phyloP scores from a whole-genome alignment of 2,113 vertebrate genomes.

The Cervus canadensis region DNA sequence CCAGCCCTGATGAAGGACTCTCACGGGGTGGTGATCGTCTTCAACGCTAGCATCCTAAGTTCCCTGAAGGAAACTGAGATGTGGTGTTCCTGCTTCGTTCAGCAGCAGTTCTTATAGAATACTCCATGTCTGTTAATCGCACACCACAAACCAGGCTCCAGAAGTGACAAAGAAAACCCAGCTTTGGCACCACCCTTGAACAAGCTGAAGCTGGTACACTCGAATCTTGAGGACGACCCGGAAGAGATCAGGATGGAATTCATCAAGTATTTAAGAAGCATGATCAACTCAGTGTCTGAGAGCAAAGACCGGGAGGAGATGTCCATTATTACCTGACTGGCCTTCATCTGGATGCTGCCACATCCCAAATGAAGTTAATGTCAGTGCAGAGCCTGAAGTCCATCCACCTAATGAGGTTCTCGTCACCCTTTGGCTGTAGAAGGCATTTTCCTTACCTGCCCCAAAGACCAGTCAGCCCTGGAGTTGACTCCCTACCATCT shows the following conservation, averaged over 20 bases:
- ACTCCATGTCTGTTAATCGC: constrained; percentile 91
- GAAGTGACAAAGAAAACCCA: constrained; percentile 75
- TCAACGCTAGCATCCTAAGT: constrained; percentile 91
- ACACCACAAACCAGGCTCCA: constrained; percentile 93
- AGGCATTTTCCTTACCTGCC: background rate
- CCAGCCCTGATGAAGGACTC: constrained; percentile 92
- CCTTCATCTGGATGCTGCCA: background rate
- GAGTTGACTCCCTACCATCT: background rate
- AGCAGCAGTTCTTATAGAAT: constrained; percentile 88
- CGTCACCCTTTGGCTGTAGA: background rate
- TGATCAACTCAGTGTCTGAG: constrained; percentile 89
- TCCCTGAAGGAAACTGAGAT: constrained; percentile 92
- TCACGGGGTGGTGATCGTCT: constrained; percentile 90
- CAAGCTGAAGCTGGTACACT: constrained; percentile 89
- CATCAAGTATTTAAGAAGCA: constrained; percentile 85
- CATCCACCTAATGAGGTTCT: background rate
- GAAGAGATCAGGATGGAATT: constrained; percentile 91
- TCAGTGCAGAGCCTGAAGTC: background rate
- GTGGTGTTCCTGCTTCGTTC: constrained; percentile 91
- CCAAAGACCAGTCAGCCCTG: background rate
- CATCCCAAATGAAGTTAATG: background rate
- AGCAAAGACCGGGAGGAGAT: constrained; percentile 93
- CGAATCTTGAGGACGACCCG: constrained; percentile 93
- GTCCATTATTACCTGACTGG: constrained; percentile 89
- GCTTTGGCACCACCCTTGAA: constrained; percentile 86